phyloP scores from a whole-genome alignment of 1,140 invertebrate genomes.

The Drosophila cardini region DNA sequence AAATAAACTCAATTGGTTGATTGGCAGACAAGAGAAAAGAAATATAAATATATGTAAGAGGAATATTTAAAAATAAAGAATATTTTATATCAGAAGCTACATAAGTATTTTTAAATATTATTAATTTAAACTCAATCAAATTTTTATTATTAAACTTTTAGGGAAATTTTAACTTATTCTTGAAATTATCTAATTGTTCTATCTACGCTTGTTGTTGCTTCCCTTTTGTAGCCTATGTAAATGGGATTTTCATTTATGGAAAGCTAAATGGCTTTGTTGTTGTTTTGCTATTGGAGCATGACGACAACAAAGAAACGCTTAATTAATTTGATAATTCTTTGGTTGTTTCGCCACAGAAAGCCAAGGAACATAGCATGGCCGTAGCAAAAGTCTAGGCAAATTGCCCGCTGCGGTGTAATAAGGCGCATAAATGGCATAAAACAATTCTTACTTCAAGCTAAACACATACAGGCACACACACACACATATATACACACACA shows the following conservation, averaged over 20 bases:
- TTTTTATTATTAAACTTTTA: neutral
- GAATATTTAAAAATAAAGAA: no score
- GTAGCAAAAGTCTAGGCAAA: constrained; percentile 45
- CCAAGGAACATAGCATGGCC: constrained; percentile 40
- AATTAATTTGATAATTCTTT: constrained; percentile 79
- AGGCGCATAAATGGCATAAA: constrained; percentile 61
- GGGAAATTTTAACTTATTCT: constrained; percentile 13
- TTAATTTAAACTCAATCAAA: no score
- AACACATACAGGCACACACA: neutral
- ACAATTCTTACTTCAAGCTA: constrained; percentile 27
- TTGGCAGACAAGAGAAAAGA: neutral
- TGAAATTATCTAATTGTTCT: constrained; percentile 12
- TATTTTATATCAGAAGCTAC: no score
- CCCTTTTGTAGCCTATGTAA: constrained; percentile 21
- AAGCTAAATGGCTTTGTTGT: constrained; percentile 23
- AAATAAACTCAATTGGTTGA: constrained; percentile 18
- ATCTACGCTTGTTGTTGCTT: neutral
- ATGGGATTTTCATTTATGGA: constrained; percentile 60
- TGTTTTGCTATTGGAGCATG: constrained; percentile 44
- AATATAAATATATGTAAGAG: neutral
- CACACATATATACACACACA: constrained; percentile 1
- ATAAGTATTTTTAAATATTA: no score
- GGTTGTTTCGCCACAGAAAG: constrained; percentile 36
- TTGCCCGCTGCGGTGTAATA: constrained; percentile 50
- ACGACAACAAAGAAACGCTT: constrained; percentile 50